Evolutionary conservation across 2,797 vertebrate species (phyloP).

Genomic region (Aphelocoma californica): DNA sequence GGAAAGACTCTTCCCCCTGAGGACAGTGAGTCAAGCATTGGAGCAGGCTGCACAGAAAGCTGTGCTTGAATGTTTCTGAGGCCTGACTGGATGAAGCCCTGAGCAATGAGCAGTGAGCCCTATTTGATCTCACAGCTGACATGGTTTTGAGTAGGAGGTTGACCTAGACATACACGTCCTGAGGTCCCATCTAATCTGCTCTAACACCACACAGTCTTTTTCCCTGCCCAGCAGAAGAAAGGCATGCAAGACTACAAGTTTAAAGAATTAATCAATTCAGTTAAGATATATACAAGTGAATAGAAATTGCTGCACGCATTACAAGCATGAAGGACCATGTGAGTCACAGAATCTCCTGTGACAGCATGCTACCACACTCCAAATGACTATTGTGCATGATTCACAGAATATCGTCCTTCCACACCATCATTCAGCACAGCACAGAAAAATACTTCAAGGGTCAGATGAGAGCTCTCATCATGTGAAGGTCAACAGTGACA

Average conservation of each 20-base stretch:
- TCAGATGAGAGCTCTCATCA: neutral
- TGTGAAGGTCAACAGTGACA: neutral
- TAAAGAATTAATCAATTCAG: neutral
- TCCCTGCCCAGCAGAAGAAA: neutral
- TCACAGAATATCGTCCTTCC: neutral
- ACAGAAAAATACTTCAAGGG: neutral
- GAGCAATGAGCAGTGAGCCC: neutral
- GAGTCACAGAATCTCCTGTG: rapidly evolving
- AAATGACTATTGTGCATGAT: neutral
- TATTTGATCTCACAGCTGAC: neutral
- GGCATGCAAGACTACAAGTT: neutral
- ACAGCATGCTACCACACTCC: neutral
- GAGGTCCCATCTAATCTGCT: neutral
- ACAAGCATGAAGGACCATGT: neutral
- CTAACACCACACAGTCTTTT: neutral
- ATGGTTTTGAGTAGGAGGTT: neutral
- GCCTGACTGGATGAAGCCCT: neutral
- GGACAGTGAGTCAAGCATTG: rapidly evolving
- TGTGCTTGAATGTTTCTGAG: neutral
- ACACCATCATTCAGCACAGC: neutral
- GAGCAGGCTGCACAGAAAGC: neutral
- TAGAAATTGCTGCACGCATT: neutral
- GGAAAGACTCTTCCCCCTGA: neutral
- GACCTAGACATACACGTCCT: neutral
- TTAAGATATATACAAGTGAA: neutral